Percentiles rank a stretch among this genome's conserved stretches.
phyloP scores from a whole-genome alignment of 2,888 invertebrate genomes.

The Andrena marginata region DNA sequence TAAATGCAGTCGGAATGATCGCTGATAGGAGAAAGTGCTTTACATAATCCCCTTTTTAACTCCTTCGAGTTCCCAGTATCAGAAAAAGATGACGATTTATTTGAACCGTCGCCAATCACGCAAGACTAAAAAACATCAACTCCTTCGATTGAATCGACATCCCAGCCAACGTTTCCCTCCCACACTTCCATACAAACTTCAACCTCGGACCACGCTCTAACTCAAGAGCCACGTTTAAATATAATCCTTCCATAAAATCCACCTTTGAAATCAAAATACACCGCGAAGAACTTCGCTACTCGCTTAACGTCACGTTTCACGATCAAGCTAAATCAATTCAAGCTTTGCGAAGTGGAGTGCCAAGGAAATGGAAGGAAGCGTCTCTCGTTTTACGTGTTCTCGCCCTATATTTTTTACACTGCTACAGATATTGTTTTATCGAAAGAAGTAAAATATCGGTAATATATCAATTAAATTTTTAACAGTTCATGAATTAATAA shows the following conservation, averaged over 20 bases:
- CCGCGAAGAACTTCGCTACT: not conserved
- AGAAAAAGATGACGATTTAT: not conserved
- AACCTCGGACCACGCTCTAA: not conserved
- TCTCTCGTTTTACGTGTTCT: conserved; percentile 3
- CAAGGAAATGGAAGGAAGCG: conserved; percentile 23
- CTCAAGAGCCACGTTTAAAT: conserved; percentile 17
- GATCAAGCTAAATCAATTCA: not conserved
- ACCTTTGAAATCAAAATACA: not conserved
- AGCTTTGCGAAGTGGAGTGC: not conserved
- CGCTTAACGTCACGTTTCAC: conserved; percentile 13
- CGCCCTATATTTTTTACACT: too few relatives aligned
- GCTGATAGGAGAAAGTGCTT: too few relatives aligned
- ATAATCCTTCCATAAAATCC: not conserved
- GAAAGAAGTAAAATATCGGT: too few relatives aligned
- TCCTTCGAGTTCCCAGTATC: too few relatives aligned
- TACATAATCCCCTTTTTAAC: too few relatives aligned
- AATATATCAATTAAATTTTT: too few relatives aligned
- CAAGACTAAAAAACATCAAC: too few relatives aligned
- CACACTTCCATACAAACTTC: not conserved
- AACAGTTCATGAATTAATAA: too few relatives aligned
- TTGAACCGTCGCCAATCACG: not conserved
- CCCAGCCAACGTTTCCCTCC: not conserved
- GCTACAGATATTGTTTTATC: too few relatives aligned
- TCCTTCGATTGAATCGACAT: not conserved
- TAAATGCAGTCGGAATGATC: too few relatives aligned